Conservation (phyloP, 1,140 invertebrate genomes). For the Temnothorax longispinosus region DNA sequence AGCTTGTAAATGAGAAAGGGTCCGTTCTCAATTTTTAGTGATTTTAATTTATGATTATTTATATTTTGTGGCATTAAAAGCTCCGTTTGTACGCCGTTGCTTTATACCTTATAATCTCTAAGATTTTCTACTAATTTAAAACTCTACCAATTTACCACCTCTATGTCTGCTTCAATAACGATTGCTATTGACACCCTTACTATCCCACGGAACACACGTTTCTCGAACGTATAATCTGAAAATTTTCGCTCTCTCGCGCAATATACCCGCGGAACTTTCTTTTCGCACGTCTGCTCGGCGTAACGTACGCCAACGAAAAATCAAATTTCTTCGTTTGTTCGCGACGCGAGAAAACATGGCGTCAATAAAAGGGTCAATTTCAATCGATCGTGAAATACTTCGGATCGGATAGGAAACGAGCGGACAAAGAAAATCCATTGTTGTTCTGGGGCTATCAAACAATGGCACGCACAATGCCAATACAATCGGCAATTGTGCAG, state of each 20-base stretch:
- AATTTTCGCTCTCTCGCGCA: not conserved
- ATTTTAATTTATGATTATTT: not conserved
- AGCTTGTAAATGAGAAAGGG: not conserved
- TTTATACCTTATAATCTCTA: not conserved
- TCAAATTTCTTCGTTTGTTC: slow-evolving; percentile 48
- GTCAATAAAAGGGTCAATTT: slow-evolving; percentile 52
- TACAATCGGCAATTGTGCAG: slow-evolving; percentile 62
- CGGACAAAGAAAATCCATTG: slow-evolving; percentile 65
- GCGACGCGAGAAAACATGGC: slow-evolving; percentile 33
- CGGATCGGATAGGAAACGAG: slow-evolving; percentile 46
- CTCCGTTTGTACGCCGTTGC: not conserved
- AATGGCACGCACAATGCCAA: slow-evolving; percentile 68
- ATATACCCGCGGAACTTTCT: not conserved
- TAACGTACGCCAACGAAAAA: slow-evolving; percentile 30
- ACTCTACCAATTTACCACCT: not conserved
- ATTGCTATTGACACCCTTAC: not conserved
- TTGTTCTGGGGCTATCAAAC: slow-evolving; percentile 72
- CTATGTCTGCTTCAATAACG: not conserved
- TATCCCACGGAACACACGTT: not conserved
- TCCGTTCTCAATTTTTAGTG: not conserved
- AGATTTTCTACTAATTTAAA: not conserved
- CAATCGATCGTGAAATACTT: slow-evolving; percentile 46
- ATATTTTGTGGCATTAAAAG: not conserved
- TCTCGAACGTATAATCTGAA: not conserved
- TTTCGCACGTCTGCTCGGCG: not conserved